phyloP scores from a whole-genome alignment of 2,113 vertebrate species.

The Prietella phreatophila region DNA sequence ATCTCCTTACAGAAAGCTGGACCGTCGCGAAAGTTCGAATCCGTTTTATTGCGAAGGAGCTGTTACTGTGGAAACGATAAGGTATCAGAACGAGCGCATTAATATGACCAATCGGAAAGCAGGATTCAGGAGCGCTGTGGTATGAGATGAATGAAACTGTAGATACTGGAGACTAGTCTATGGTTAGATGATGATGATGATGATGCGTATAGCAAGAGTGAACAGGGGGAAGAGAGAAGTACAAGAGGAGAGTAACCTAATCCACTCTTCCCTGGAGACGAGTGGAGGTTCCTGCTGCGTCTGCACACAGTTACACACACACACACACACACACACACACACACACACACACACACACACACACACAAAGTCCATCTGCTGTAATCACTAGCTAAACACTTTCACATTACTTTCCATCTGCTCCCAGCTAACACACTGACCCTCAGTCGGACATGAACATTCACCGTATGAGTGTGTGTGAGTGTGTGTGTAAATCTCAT shows the following conservation, averaged over 20 bases:
- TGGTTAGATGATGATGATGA: not conserved
- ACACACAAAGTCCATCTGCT: conserved; percentile 5
- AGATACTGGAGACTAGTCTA: not conserved
- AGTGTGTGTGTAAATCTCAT: not conserved
- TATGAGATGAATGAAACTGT: not conserved
- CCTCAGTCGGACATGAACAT: not conserved
- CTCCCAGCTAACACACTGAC: not conserved
- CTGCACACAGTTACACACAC: not conserved
- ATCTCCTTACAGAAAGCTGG: not conserved
- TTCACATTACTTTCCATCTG: not conserved
- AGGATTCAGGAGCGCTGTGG: not conserved
- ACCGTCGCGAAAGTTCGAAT: not conserved
- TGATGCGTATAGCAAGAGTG: not conserved
- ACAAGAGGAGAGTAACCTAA: conserved; percentile 9
- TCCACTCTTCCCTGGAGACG: conserved; percentile 16
- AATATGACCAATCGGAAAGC: not conserved
- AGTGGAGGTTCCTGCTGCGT: conserved; percentile 1
- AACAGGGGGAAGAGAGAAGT: not conserved
- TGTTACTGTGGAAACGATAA: not conserved
- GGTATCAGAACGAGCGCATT: not conserved
- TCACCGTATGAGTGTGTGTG: not conserved
- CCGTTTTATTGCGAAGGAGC: not conserved
- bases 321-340: not conserved
- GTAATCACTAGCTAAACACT: conserved; percentile 4
- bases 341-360: not conserved